Conservation (phyloP, 2,888 invertebrate species). For the Charanyca ferruginea region DNA sequence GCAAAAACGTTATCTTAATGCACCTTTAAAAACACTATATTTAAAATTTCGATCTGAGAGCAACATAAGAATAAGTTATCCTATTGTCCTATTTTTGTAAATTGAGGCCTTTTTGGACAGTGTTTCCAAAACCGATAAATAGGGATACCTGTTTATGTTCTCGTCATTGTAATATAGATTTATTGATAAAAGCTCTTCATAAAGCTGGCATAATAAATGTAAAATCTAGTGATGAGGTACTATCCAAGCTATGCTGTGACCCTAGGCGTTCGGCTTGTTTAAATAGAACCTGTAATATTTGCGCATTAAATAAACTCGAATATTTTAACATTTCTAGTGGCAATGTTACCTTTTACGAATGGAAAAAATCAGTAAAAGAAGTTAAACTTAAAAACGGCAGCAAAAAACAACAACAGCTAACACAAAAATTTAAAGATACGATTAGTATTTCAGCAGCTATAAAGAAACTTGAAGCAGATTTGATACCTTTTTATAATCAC, state of each 20-base stretch:
- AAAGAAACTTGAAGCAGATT: no score
- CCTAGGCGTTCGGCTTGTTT: slow-evolving; percentile 1
- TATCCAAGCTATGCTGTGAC: slow-evolving; percentile 9
- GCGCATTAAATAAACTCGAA: background rate
- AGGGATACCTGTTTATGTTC: no score
- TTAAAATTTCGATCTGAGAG: slow-evolving; percentile 9
- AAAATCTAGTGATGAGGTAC: slow-evolving; percentile 1
- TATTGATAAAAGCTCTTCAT: slow-evolving; percentile 7
- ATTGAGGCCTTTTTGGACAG: no score
- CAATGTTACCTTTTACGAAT: no score
- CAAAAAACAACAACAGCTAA: no score
- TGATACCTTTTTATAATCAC: no score
- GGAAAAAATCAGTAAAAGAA: no score
- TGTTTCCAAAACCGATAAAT: no score
- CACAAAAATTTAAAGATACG: no score
- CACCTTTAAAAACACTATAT: slow-evolving; percentile 7
- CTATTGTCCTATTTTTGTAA: no score
- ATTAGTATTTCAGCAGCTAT: no score
- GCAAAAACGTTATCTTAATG: slow-evolving; percentile 8
- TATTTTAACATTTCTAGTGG: background rate
- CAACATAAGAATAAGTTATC: slow-evolving; percentile 4
- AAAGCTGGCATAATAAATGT: slow-evolving; percentile 9
- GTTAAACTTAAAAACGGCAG: no score
- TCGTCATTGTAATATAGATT: slow-evolving; percentile 6
- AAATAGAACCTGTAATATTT: slow-evolving; percentile 11